Percentiles rank a stretch among this genome's conserved stretches.
Evolutionary conservation across 64 coral and sea anemone genomes (phyloP).

Genomic region (Acropora yongei): DNA sequence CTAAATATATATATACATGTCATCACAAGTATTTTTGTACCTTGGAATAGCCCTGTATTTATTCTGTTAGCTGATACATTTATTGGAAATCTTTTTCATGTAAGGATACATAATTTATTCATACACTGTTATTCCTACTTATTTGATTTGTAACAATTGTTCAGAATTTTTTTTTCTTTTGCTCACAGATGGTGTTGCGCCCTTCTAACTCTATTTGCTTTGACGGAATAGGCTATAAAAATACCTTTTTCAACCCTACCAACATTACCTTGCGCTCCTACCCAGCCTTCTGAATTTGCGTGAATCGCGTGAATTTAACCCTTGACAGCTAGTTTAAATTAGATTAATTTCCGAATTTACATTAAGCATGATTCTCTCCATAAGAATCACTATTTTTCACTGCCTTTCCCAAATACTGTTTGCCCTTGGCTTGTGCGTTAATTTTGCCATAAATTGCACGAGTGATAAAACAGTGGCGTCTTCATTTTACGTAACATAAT

Average conservation of each 20-base stretch:
- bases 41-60: background rate
- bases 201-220: background rate
- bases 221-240: background rate
- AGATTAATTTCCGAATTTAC: too few species aligned
- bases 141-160: background rate
- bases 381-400: background rate
- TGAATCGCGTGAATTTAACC: constrained; percentile 2
- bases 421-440: background rate
- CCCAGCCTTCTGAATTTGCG: background rate
- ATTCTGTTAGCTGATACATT: constrained; percentile 1
- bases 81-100: background rate
- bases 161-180: constrained; percentile 4
- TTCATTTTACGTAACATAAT: background rate
- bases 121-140: background rate
- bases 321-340: background rate
- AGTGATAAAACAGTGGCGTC: too few species aligned
- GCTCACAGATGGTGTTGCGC: background rate
- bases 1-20: background rate
- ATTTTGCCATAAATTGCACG: background rate
- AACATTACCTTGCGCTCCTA: constrained; percentile 9
- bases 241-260: background rate
- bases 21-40: background rate
- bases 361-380: too few species aligned
- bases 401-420: background rate
- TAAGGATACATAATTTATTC: background rate